A percentile compares a stretch with the other conserved stretches of the same genome.
Conservation (phyloP, 2,797 vertebrate species). For the Tadarida brasiliensis region DNA sequence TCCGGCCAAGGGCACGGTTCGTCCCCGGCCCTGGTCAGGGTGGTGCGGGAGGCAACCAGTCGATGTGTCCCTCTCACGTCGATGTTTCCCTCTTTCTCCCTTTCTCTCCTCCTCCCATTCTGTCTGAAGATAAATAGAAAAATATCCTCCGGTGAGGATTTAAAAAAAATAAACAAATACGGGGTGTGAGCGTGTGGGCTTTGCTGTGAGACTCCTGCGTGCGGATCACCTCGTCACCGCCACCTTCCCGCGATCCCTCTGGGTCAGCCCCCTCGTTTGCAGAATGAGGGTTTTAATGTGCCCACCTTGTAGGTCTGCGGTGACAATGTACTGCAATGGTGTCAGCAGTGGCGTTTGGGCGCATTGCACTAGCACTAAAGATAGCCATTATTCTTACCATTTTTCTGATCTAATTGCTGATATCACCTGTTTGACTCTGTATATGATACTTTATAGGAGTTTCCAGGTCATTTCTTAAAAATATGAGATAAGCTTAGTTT, state of each 20-base stretch:
- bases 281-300: neutral
- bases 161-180: neutral
- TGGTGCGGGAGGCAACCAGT: no score
- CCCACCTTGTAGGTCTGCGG: neutral
- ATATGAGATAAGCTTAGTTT: neutral
- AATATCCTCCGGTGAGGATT: no score
- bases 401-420: neutral
- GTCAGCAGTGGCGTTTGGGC: neutral
- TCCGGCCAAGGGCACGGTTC: no score
- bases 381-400: neutral
- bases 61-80: no score
- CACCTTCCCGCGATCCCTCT: neutral
- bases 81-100: no score
- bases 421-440: neutral
- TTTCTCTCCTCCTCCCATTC: no score
- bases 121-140: no score
- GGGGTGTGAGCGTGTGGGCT: neutral
- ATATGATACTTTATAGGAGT: neutral
- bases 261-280: neutral
- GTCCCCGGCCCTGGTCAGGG: no score
- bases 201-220: neutral
- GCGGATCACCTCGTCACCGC: neutral
- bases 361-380: neutral
- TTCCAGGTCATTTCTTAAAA: neutral
- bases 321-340: neutral